A percentile compares a stretch with the other conserved stretches of the same genome.
Conservation (phyloP, 1,140 invertebrate species). For the Ceratina japonica region DNA sequence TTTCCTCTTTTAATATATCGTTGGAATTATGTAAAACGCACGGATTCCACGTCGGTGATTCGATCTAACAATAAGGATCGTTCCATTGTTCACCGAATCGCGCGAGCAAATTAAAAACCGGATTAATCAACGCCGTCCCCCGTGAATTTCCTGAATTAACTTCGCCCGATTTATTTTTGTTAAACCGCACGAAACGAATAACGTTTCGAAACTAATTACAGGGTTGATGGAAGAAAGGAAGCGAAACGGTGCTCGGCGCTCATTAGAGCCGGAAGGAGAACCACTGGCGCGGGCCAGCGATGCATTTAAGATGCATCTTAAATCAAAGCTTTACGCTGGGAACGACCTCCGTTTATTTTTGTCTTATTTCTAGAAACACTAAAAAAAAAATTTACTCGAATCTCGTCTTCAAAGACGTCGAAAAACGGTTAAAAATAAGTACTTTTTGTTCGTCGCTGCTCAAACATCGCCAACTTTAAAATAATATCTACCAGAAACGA, state of each 20-base stretch:
- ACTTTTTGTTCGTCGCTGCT: background rate
- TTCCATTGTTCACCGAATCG: constrained; percentile 24
- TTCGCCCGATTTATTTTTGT: too few species aligned
- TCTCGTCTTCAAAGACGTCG: background rate
- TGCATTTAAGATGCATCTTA: constrained; percentile 9
- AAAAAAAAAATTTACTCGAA: background rate
- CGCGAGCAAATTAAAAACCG: too few species aligned
- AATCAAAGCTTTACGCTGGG: background rate
- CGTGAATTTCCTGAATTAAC: too few species aligned
- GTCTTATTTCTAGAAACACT: too few species aligned
- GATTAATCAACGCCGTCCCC: too few species aligned
- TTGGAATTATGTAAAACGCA: constrained; percentile 33
- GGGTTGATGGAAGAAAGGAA: too few species aligned
- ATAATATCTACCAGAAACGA: background rate
- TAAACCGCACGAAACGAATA: too few species aligned
- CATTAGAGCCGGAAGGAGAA: background rate
- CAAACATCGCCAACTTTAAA: background rate
- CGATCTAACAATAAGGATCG: constrained; percentile 66
- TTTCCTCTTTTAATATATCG: background rate
- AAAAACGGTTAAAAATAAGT: background rate
- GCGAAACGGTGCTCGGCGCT: background rate
- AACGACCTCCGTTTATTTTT: background rate
- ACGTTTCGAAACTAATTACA: too few species aligned
- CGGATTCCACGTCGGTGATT: constrained; percentile 50
- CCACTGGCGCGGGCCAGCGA: background rate